These are phyloP conservation scores for Lerema accius DNA, from an alignment of 1,140 invertebrate species.

Conservation along the genomic window DNA sequence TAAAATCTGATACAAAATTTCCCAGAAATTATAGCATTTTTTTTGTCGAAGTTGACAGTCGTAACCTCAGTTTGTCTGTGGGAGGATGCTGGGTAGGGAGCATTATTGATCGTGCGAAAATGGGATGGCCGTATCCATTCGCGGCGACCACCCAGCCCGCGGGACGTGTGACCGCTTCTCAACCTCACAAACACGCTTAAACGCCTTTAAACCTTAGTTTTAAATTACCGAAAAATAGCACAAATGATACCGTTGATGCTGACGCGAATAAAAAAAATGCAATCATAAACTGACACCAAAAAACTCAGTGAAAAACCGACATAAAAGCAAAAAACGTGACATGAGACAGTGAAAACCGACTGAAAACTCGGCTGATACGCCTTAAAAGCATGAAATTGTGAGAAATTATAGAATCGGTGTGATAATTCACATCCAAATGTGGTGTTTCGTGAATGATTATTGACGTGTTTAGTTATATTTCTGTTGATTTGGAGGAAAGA, in stretches of 20 bases:
- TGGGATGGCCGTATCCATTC: constrained; percentile 79
- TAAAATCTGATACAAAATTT: no score
- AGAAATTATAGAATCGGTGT: constrained; percentile 37
- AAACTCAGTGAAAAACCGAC: constrained; percentile 41
- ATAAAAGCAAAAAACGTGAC: constrained; percentile 51
- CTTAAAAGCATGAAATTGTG: constrained; percentile 39
- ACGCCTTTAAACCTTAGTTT: constrained; percentile 60
- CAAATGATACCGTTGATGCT: constrained; percentile 37
- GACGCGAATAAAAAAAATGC: constrained; percentile 36
- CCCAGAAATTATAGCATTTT: constrained; percentile 9
- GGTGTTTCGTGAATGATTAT: constrained; percentile 26
- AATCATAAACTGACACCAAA: constrained; percentile 30
- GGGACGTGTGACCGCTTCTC: constrained; percentile 67
- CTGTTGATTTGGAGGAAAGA: not conserved
- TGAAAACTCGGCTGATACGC: constrained; percentile 39
- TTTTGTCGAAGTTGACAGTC: constrained; percentile 9
- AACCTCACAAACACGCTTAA: constrained; percentile 71
- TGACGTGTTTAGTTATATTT: constrained; percentile 30
- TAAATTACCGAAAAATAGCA: constrained; percentile 54
- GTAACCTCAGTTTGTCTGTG: constrained; percentile 38
- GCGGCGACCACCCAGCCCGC: constrained; percentile 77
- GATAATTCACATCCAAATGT: constrained; percentile 31
- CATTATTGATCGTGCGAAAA: constrained; percentile 83
- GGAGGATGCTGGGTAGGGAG: constrained; percentile 82
- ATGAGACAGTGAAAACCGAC: constrained; percentile 50